Conservation (phyloP, 1,140 invertebrate species). For the Heliconius hermathena region DNA sequence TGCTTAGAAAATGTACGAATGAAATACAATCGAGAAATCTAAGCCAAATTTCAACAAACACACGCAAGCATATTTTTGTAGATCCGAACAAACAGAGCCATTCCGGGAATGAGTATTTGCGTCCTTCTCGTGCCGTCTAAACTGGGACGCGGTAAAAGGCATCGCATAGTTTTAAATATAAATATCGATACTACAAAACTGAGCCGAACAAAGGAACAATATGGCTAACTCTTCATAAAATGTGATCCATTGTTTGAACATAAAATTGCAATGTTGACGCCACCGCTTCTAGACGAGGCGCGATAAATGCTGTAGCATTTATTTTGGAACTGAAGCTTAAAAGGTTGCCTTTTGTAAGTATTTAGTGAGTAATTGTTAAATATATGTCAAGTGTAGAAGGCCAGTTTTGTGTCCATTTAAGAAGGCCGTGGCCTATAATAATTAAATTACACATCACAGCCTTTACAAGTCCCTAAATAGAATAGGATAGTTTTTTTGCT, state of each 20-base stretch:
- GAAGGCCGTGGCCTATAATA: neutral
- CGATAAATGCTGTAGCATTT: neutral
- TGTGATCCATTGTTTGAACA: slow-evolving; percentile 26
- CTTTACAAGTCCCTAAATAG: neutral
- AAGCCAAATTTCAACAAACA: slow-evolving; percentile 6
- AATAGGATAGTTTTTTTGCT: too few relatives aligned
- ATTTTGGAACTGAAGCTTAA: neutral
- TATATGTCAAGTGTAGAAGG: neutral
- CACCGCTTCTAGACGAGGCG: slow-evolving; percentile 15
- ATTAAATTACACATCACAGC: neutral
- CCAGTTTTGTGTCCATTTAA: neutral
- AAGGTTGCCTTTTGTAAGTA: neutral
- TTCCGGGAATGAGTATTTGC: slow-evolving; percentile 27
- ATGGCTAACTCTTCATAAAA: slow-evolving; percentile 25
- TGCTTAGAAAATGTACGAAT: neutral
- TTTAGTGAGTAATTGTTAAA: neutral
- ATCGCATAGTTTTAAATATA: slow-evolving; percentile 25
- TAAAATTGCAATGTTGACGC: slow-evolving; percentile 28
- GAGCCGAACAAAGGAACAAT: slow-evolving; percentile 22
- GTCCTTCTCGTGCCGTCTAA: slow-evolving; percentile 9
- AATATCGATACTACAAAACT: slow-evolving; percentile 14
- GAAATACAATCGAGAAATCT: neutral
- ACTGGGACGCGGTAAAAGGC: slow-evolving; percentile 23
- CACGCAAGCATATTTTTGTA: slow-evolving; percentile 21
- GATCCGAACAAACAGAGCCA: slow-evolving; percentile 26